These are phyloP conservation scores for Drosophila crucigera DNA, from an alignment of 2,888 invertebrate species.

Conservation along the genomic window DNA sequence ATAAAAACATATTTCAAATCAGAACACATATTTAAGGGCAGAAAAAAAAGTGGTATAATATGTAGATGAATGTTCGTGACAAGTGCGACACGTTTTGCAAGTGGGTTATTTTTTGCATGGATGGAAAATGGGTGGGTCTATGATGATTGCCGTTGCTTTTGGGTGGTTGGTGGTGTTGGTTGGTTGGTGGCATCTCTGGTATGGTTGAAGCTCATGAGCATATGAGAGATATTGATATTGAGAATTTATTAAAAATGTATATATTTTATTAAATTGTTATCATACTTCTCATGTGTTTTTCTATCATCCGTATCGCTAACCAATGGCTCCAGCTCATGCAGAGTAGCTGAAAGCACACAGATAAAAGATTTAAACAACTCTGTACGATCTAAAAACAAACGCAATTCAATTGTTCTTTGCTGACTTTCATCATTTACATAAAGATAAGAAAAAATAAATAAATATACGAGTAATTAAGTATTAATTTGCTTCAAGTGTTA, in stretches of 20 bases:
- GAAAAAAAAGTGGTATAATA: constrained; percentile 10
- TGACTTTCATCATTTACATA: constrained; percentile 63
- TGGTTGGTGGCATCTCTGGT: constrained; percentile 32
- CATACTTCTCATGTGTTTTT: constrained; percentile 85
- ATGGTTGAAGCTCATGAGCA: constrained; percentile 57
- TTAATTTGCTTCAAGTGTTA: constrained; percentile 53
- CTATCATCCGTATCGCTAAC: constrained; percentile 89
- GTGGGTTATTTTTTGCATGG: constrained; percentile 41
- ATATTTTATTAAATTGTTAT: constrained; percentile 60
- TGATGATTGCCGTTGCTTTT: constrained; percentile 36
- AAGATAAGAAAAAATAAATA: constrained; percentile 58
- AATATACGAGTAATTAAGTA: constrained; percentile 38
- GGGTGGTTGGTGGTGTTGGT: constrained; percentile 28
- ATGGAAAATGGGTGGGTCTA: constrained; percentile 43
- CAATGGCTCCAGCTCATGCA: constrained; percentile 90
- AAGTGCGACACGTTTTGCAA: constrained; percentile 50
- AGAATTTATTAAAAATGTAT: constrained; percentile 30
- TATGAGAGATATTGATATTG: constrained; percentile 38
- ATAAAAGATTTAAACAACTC: constrained; percentile 69
- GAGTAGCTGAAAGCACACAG: constrained; percentile 84
- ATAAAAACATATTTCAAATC: constrained; percentile 34
- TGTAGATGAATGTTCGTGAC: constrained; percentile 44
- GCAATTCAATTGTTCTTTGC: constrained; percentile 48
- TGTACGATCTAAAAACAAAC: constrained; percentile 64
- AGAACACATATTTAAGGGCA: neutral